A percentile compares a stretch with the other conserved stretches of the same genome.
phyloP scores from a whole-genome alignment of 2,113 vertebrate genomes.

The Cromileptes altivelis region DNA sequence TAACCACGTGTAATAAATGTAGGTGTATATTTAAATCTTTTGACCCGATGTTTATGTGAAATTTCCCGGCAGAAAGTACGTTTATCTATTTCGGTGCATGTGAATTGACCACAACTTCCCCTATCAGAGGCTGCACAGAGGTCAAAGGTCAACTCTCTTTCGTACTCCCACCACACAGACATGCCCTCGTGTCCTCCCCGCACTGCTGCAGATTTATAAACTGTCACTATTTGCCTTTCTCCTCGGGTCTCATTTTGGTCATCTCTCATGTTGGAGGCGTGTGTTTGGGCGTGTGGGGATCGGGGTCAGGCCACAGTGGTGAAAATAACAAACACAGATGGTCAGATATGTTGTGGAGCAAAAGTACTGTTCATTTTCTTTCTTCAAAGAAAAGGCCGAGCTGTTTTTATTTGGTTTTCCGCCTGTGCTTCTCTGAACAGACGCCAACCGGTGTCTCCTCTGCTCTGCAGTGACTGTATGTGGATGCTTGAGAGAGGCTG shows the following conservation, averaged over 20 bases:
- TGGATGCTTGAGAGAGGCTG: conserved; percentile 52
- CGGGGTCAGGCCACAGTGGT: conserved; percentile 17
- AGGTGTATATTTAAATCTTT: neutral
- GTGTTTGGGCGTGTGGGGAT: conserved; percentile 13
- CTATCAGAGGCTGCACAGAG: neutral
- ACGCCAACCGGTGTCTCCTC: conserved; percentile 51
- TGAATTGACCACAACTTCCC: conserved; percentile 30
- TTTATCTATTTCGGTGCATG: conserved; percentile 5
- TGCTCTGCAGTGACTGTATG: conserved; percentile 71
- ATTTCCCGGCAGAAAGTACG: neutral
- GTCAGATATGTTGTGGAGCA: conserved; percentile 65
- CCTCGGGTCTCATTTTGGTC: conserved; percentile 37
- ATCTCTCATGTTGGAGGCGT: conserved; percentile 38
- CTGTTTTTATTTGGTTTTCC: conserved; percentile 74
- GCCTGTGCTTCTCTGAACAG: conserved; percentile 67
- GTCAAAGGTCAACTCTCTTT: conserved; percentile 21
- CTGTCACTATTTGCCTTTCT: neutral
- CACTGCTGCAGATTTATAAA: no score
- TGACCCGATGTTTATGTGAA: neutral
- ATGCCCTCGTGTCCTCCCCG: no score
- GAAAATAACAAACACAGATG: conserved; percentile 55
- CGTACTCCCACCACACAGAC: neutral
- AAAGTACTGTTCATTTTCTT: conserved; percentile 67
- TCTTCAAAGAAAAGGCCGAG: conserved; percentile 66
- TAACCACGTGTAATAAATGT: neutral